Conservation (phyloP, 2,113 vertebrate species). For the Trogon surrucura region DNA sequence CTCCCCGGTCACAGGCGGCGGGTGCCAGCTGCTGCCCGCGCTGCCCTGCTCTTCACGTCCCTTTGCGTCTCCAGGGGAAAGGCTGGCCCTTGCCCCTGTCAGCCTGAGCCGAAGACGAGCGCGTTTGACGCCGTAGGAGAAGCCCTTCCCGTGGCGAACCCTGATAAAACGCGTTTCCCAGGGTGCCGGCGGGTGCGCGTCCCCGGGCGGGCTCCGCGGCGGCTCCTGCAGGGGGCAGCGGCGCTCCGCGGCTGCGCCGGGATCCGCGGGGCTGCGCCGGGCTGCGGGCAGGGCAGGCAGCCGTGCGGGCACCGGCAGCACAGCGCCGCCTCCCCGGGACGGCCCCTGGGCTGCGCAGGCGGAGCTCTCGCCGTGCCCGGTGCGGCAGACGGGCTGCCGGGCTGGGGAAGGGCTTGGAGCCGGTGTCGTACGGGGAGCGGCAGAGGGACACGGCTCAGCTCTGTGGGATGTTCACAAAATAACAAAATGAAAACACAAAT, state of each 20-base stretch:
- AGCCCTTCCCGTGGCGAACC: background rate
- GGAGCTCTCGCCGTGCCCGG: background rate
- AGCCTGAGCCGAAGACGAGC: background rate
- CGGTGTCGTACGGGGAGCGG: too few relatives aligned
- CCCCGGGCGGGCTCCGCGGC: background rate
- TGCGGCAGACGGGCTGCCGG: too few relatives aligned
- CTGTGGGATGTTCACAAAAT: background rate
- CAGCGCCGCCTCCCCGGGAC: background rate
- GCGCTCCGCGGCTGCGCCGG: too few relatives aligned
- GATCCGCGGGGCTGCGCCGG: too few relatives aligned
- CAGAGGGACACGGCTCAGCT: background rate
- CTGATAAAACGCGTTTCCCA: too few relatives aligned
- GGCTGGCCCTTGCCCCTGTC: background rate
- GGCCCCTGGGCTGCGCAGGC: background rate
- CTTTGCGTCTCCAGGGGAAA: background rate
- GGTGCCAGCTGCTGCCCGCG: background rate
- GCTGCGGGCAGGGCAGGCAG: too few relatives aligned
- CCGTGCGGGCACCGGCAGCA: too few relatives aligned
- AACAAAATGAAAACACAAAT: background rate
- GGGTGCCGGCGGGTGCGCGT: too few relatives aligned
- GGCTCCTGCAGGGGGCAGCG: constrained; percentile 52
- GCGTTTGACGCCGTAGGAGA: background rate
- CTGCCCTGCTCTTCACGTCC: background rate
- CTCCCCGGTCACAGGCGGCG: background rate
- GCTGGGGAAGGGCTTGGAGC: too few relatives aligned